Conservation (phyloP, 2,113 vertebrate species). For the Neogale vison region DNA sequence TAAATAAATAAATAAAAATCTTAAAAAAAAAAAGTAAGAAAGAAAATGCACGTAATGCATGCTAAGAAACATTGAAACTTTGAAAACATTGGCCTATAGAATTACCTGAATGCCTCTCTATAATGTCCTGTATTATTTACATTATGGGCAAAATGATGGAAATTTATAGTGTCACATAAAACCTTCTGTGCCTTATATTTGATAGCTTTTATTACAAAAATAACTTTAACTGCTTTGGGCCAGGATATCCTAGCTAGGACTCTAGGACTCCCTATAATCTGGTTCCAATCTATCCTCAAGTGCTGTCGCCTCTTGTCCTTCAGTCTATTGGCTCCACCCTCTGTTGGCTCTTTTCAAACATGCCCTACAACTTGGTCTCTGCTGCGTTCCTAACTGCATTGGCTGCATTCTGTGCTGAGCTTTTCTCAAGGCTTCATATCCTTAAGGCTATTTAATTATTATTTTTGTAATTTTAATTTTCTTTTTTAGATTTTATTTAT, state of each 20-base stretch:
- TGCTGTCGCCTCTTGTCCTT: not conserved
- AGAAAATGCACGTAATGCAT: not conserved
- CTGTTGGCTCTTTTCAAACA: not conserved
- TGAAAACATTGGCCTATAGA: not conserved
- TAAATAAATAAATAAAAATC: no score
- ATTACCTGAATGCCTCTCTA: not conserved
- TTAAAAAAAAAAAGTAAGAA: no score
- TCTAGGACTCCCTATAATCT: not conserved
- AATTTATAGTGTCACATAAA: slow-evolving; percentile 1
- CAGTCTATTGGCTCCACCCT: not conserved
- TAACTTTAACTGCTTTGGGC: not conserved
- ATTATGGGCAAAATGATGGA: not conserved
- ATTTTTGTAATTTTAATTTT: no score
- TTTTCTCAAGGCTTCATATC: not conserved
- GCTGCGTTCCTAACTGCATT: not conserved
- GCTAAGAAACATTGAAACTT: slow-evolving; percentile 4
- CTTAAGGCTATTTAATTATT: not conserved
- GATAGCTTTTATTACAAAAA: slow-evolving; percentile 17
- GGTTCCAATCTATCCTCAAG: not conserved
- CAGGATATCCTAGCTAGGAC: not conserved
- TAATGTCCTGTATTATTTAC: not conserved
- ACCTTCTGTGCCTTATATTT: not conserved
- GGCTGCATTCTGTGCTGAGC: not conserved
- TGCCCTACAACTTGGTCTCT: not conserved
- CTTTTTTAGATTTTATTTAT: no score